Percentiles rank a stretch among this genome's conserved stretches.
phyloP scores from a whole-genome alignment of 2,888 invertebrate species.

The Achlya flavicornis region DNA sequence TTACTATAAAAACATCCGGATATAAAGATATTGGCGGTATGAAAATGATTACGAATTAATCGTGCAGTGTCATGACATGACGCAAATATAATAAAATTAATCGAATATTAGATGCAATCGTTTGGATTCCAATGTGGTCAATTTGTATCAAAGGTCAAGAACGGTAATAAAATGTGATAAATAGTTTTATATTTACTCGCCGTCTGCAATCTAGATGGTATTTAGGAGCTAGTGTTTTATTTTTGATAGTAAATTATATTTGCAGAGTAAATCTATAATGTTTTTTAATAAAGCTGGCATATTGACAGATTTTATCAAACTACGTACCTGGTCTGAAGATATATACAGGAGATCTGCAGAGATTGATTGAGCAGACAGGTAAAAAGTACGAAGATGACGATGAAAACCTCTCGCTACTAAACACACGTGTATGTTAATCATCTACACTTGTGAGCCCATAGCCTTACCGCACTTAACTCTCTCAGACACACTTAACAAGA shows the following conservation, averaged over 20 bases:
- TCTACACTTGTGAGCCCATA: too few species aligned
- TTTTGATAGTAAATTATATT: not conserved
- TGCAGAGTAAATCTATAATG: not conserved
- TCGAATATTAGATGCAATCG: constrained; percentile 13
- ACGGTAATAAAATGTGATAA: constrained; percentile 13
- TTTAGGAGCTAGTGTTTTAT: not conserved
- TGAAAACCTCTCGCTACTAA: too few species aligned
- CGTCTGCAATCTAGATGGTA: not conserved
- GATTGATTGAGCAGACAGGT: too few species aligned
- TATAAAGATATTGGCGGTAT: not conserved
- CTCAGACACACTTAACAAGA: too few species aligned
- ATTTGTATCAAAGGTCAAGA: constrained; percentile 14
- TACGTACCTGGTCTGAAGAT: not conserved
- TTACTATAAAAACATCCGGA: constrained; percentile 8
- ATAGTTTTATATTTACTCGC: constrained; percentile 2
- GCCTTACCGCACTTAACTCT: too few species aligned
- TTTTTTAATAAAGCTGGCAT: not conserved
- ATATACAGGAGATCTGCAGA: too few species aligned
- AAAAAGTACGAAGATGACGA: too few species aligned
- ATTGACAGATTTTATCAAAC: not conserved
- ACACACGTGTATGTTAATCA: too few species aligned
- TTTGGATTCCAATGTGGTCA: constrained; percentile 16
- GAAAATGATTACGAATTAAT: not conserved
- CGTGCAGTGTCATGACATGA: constrained; percentile 3
- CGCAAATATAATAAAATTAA: constrained; percentile 4